Conservation (phyloP, 2,888 invertebrate species). For the Phasia obesa region DNA sequence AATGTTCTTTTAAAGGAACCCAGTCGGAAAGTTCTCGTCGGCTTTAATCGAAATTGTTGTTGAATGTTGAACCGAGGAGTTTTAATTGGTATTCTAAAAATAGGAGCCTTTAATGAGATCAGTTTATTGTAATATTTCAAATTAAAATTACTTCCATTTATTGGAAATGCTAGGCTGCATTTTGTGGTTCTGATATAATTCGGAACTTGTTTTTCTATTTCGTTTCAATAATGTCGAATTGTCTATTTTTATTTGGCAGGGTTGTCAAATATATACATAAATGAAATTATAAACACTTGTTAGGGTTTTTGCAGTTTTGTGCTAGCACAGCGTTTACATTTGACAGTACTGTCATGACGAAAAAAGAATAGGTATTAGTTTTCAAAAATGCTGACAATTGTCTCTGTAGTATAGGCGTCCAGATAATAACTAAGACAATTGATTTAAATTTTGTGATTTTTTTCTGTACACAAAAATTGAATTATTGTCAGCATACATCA, state of each 20-base stretch:
- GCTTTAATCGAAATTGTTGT: not conserved
- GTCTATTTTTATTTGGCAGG: not conserved
- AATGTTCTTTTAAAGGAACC: constrained; percentile 47
- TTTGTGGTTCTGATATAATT: not conserved
- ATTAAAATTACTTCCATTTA: constrained; percentile 25
- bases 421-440: no score
- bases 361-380: no score
- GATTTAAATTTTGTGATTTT: no score
- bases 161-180: constrained; percentile 11
- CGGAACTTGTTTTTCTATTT: no score
- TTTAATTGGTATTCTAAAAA: not conserved
- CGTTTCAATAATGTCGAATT: no score
- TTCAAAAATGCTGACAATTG: no score
- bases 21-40: constrained; percentile 32
- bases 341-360: no score
- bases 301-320: not conserved
- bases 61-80: not conserved
- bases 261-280: not conserved
- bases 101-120: not conserved
- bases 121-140: not conserved
- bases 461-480: no score
- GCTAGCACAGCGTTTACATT: no score
- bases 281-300: not conserved
- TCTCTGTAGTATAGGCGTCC: no score
- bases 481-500: no score